Conservation (phyloP, 2,113 vertebrate species). For the Aldabrachelys gigantea region DNA sequence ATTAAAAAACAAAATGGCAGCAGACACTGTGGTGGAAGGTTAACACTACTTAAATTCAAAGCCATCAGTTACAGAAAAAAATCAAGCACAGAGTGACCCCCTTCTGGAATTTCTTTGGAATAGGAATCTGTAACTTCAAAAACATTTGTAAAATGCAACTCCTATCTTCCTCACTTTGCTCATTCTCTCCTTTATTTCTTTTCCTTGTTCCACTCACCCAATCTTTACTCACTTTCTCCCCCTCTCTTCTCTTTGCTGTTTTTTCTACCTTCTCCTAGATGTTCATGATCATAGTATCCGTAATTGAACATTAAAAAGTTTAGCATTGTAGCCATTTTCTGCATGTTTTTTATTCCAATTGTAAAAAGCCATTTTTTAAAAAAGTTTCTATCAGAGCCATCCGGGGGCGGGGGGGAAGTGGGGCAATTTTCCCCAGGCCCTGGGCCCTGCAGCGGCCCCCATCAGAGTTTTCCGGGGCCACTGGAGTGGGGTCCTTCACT, state of each 20-base stretch:
- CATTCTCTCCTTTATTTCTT: not conserved
- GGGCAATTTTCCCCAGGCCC: too few species aligned
- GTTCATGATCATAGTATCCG: constrained; percentile 53
- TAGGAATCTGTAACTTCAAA: not conserved
- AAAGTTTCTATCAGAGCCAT: not conserved
- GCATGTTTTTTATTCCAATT: constrained; percentile 36
- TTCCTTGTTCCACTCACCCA: not conserved
- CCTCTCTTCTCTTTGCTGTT: not conserved
- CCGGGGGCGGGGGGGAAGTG: too few species aligned
- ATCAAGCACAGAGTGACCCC: too few species aligned
- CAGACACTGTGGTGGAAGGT: not conserved
- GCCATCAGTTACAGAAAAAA: not conserved
- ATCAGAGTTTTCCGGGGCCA: too few species aligned
- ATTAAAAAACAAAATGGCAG: not conserved
- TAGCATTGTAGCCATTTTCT: constrained; percentile 31
- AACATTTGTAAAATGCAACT: not conserved
- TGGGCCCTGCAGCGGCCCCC: too few species aligned
- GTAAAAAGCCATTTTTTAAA: constrained; percentile 57
- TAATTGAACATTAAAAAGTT: constrained; percentile 58
- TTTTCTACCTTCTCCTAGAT: not conserved
- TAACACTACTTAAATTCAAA: not conserved
- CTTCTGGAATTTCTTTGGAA: not conserved
- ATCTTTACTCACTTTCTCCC: not conserved
- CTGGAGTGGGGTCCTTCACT: too few species aligned
- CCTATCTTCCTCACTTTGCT: not conserved